Conservation (phyloP, 2,888 invertebrate genomes). For the Criorhina ranunculi region DNA sequence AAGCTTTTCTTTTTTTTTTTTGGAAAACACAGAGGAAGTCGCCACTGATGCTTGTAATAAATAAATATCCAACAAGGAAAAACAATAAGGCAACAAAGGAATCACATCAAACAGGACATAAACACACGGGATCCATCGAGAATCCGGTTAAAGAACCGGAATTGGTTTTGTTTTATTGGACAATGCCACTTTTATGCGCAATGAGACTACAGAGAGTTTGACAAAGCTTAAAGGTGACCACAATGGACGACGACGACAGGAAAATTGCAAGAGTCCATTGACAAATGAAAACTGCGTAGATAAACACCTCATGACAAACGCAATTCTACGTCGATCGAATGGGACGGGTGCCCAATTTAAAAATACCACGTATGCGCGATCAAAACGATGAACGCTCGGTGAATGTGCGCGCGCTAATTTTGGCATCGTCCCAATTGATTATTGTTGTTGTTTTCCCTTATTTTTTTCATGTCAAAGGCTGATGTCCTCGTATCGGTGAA, state of each 20-base stretch:
- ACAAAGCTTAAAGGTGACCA: constrained; percentile 27
- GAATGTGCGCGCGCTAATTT: constrained; percentile 59
- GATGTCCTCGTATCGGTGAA: constrained; percentile 59
- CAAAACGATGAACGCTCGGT: constrained; percentile 41
- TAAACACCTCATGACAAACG: constrained; percentile 30
- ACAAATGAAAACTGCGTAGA: constrained; percentile 34
- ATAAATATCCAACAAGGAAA: constrained; percentile 33
- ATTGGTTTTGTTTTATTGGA: constrained; percentile 17
- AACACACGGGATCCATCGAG: constrained; percentile 5
- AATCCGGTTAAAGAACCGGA: constrained; percentile 35
- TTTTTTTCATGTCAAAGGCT: constrained; percentile 74
- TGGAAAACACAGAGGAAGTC: constrained; percentile 35
- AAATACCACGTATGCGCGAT: constrained; percentile 49
- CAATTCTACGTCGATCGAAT: constrained; percentile 50
- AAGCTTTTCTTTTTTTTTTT: constrained; percentile 47
- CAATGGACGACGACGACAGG: constrained; percentile 5
- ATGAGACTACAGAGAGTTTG: background rate
- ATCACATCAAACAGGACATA: constrained; percentile 29
- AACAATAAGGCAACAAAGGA: constrained; percentile 19
- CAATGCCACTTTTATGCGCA: background rate
- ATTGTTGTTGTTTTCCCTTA: constrained; percentile 53
- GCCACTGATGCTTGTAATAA: constrained; percentile 29
- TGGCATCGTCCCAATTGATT: constrained; percentile 48
- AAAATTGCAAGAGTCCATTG: background rate
- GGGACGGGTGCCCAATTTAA: constrained; percentile 62